Evolutionary conservation across 2,113 vertebrate genomes (phyloP).

Genomic region (Poeciliopsis occidentalis): DNA sequence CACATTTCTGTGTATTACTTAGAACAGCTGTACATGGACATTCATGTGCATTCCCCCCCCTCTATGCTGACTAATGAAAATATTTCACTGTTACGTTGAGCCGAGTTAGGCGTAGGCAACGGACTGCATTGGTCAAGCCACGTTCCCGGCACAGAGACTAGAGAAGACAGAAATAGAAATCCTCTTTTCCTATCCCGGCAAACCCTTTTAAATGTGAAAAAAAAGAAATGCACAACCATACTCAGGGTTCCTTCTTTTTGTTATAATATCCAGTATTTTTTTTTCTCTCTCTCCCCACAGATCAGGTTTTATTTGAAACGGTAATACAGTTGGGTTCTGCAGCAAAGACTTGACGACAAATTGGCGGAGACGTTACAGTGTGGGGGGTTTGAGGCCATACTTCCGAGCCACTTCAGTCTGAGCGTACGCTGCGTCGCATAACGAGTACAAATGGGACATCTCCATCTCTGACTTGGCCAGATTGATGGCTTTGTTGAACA

Average conservation of each 20-base stretch:
- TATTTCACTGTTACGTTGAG: constrained; percentile 3
- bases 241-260: constrained; percentile 25
- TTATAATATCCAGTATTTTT: constrained; percentile 34
- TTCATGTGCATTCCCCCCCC: constrained; percentile 7
- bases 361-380: constrained; percentile 84
- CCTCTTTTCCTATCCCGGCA: too few relatives aligned
- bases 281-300: constrained; percentile 51
- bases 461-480: constrained; percentile 99
- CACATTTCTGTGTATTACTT: constrained; percentile 15
- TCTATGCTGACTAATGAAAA: constrained; percentile 19
- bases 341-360: constrained; percentile 28
- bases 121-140: neutral
- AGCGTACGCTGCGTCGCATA: constrained; percentile 97
- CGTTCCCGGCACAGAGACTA: neutral
- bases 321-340: constrained; percentile 52
- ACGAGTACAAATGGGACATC: constrained; percentile 98
- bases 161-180: too few relatives aligned
- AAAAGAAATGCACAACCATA: too few relatives aligned
- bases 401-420: constrained; percentile 99
- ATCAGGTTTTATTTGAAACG: constrained; percentile 67
- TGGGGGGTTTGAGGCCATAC: constrained; percentile 98
- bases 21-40: constrained; percentile 13
- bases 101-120: constrained; percentile 6
- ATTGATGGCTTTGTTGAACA: constrained; percentile 99
- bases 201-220: too few relatives aligned